Evolutionary conservation across 1,140 invertebrate species (phyloP).

Genomic region (Brachionus asplanchnoidis): DNA sequence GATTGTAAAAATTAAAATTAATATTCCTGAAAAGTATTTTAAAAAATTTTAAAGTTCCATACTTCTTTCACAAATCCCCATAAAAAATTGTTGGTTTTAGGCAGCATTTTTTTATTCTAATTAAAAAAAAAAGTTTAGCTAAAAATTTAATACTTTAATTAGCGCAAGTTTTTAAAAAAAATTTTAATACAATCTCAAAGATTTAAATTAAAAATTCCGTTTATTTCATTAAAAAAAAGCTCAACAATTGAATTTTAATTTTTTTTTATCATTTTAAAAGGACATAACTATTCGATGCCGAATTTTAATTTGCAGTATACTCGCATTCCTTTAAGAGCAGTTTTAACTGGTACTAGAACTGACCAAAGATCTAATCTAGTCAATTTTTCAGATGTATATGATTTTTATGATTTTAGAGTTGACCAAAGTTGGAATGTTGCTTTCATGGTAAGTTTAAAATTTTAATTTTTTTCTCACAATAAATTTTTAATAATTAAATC

Average conservation of each 20-base stretch:
- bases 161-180: too few relatives aligned
- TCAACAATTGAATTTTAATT: neutral
- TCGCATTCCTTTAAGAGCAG: constrained; percentile 13
- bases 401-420: constrained; percentile 40
- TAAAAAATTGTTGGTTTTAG: too few relatives aligned
- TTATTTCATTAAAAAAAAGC: neutral
- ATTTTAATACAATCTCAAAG: too few relatives aligned
- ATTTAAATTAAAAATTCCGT: too few relatives aligned
- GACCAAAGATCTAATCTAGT: neutral
- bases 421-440: neutral
- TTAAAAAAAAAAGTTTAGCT: too few relatives aligned
- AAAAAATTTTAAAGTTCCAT: too few relatives aligned
- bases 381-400: neutral
- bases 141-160: too few relatives aligned
- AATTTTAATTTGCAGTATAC: neutral
- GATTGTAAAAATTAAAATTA: too few relatives aligned
- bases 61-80: too few relatives aligned
- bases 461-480: neutral
- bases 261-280: neutral
- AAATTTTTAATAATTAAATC: neutral
- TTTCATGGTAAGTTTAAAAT: constrained; percentile 9
- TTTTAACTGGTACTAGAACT: neutral
- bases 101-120: too few relatives aligned
- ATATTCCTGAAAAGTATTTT: too few relatives aligned
- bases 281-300: neutral